A percentile compares a stretch with the other conserved stretches of the same genome.
These are phyloP conservation scores for Stomatorhinus ivindoensis DNA, from an alignment of 2,113 vertebrate species.

Conservation along the genomic window DNA sequence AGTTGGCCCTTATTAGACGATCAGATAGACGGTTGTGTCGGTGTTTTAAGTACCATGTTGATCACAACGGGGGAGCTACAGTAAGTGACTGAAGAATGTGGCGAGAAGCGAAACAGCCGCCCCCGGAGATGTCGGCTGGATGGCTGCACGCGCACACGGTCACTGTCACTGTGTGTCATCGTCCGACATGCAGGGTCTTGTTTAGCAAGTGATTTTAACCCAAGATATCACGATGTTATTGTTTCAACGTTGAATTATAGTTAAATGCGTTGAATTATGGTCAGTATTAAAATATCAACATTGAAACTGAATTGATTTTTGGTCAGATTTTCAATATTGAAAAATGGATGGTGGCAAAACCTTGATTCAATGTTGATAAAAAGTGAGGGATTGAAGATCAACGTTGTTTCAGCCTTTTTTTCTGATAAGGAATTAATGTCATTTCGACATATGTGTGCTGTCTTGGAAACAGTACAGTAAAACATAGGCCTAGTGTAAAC, in stretches of 20 bases:
- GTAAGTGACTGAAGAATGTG: not conserved
- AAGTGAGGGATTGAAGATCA: no score
- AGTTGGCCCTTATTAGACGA: not conserved
- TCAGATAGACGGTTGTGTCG: not conserved
- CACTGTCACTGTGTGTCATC: not conserved
- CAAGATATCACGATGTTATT: no score
- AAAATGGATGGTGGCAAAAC: no score
- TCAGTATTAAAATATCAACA: no score
- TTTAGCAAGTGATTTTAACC: not conserved
- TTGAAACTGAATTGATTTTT: no score
- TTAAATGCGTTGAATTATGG: no score
- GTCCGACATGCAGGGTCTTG: not conserved
- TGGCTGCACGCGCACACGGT: not conserved
- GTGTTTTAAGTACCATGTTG: not conserved
- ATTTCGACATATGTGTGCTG: no score
- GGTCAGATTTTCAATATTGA: no score
- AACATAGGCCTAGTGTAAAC: not conserved
- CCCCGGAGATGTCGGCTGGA: not conserved
- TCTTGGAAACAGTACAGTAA: not conserved
- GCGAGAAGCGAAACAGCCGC: not conserved
- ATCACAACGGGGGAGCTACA: not conserved
- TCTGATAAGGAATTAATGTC: no score
- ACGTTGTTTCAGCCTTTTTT: no score
- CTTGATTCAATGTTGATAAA: no score
- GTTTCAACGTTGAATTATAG: no score